These are phyloP conservation scores for Cerceris ruficornis DNA, from an alignment of 2,888 invertebrate genomes.

Conservation along the genomic window DNA sequence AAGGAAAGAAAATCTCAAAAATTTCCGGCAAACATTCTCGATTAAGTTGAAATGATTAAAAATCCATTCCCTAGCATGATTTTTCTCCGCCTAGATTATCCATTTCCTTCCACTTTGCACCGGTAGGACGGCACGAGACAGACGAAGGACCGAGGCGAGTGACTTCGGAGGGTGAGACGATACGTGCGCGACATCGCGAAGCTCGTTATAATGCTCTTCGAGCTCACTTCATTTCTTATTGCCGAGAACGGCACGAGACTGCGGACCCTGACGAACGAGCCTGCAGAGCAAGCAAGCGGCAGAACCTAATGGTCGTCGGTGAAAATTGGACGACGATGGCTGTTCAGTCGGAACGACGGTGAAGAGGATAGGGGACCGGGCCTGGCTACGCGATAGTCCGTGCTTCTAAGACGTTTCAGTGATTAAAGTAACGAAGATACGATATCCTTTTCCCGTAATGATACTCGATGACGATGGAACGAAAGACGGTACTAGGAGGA, in stretches of 20 bases:
- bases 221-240: conserved; percentile 63
- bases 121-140: conserved; percentile 15
- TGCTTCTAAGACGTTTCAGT: conserved; percentile 52
- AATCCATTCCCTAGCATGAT: no score
- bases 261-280: conserved; percentile 59
- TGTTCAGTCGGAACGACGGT: conserved; percentile 39
- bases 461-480: conserved; percentile 4
- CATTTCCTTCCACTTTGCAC: not conserved
- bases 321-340: conserved; percentile 66
- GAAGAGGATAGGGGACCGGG: conserved; percentile 15
- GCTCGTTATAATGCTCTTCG: conserved; percentile 72
- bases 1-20: no score
- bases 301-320: conserved; percentile 62
- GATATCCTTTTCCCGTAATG: conserved; percentile 16
- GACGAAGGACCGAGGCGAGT: conserved; percentile 9
- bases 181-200: conserved; percentile 75
- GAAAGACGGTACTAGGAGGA: not conserved
- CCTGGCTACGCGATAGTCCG: conserved; percentile 17
- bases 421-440: conserved; percentile 59
- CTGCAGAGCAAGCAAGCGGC: conserved; percentile 52
- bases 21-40: no score
- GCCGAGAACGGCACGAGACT: conserved; percentile 48
- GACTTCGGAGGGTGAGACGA: conserved; percentile 47
- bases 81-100: no score
- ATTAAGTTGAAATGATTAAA: no score